phyloP scores from a whole-genome alignment of 92 coral and sea anemone species.

The Palythoa heliodiscus region DNA sequence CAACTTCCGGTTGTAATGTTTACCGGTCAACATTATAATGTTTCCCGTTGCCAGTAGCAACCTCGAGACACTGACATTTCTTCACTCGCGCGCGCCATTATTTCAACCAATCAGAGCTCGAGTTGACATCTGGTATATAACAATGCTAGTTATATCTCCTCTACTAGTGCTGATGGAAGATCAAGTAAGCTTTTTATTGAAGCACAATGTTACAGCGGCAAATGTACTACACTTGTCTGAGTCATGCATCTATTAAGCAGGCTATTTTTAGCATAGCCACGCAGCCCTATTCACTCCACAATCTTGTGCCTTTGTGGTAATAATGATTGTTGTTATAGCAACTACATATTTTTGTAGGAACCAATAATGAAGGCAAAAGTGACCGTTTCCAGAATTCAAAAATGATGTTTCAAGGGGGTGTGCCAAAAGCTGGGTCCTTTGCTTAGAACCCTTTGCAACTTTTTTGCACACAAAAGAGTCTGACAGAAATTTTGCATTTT shows the following conservation, averaged over 20 bases:
- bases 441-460: slow-evolving; percentile 3
- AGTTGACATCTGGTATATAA: not conserved
- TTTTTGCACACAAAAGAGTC: slow-evolving; percentile 6
- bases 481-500: slow-evolving; percentile 4
- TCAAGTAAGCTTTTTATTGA: not conserved
- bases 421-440: slow-evolving; percentile 7
- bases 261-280: too few species aligned
- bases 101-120: not conserved
- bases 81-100: slow-evolving; percentile 3
- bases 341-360: slow-evolving; percentile 1
- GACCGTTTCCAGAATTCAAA: slow-evolving; percentile 6
- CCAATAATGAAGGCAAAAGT: slow-evolving; percentile 2
- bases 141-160: not conserved
- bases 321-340: slow-evolving; percentile 5
- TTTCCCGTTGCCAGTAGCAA: slow-evolving; percentile 4
- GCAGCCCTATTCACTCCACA: too few species aligned
- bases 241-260: too few species aligned
- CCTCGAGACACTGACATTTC: slow-evolving; percentile 4
- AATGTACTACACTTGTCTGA: too few species aligned
- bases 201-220: slow-evolving; percentile 4
- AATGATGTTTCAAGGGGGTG: slow-evolving; percentile 7
- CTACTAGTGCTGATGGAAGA: not conserved
- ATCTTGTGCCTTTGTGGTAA: too few species aligned
- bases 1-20: slow-evolving; percentile 1
- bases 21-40: not conserved